Conservation (phyloP, 2,113 vertebrate species). For the Abramis brama region DNA sequence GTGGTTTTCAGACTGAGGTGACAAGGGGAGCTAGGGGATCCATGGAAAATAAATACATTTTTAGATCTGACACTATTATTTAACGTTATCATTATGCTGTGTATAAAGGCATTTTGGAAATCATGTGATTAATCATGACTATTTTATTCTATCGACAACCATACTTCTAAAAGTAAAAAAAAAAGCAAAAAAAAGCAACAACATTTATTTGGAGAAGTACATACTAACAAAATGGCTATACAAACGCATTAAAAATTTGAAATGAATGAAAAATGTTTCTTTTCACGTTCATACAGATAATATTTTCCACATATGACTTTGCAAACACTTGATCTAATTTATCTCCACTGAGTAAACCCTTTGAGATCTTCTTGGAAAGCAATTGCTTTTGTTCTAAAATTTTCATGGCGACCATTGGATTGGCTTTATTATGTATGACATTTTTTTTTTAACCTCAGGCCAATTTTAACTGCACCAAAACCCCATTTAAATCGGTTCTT, state of each 20-base stretch:
- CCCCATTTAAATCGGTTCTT: not conserved
- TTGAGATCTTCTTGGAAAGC: not conserved
- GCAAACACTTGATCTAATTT: not conserved
- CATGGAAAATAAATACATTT: not conserved
- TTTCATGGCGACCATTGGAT: not conserved
- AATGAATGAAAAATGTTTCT: not conserved
- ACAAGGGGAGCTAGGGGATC: not conserved
- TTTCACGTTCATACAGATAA: too few relatives aligned
- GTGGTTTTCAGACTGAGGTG: not conserved
- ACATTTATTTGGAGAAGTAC: not conserved
- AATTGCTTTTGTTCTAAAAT: conserved; percentile 21
- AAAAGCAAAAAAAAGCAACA: not conserved
- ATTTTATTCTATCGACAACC: not conserved
- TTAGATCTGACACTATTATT: not conserved
- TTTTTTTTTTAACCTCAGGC: conserved; percentile 13
- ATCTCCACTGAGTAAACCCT: not conserved
- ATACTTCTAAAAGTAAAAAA: not conserved
- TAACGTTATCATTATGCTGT: not conserved
- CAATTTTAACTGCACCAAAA: conserved; percentile 24
- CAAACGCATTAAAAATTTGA: not conserved
- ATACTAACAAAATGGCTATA: not conserved
- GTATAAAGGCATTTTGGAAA: not conserved
- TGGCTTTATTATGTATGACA: not conserved
- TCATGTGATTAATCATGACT: not conserved
- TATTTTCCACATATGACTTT: not conserved